Evolutionary conservation across 2,888 invertebrate genomes (phyloP), one percentile per base, ranked within the genome.

Genomic region (Drosophila paranaensis): DNA sequence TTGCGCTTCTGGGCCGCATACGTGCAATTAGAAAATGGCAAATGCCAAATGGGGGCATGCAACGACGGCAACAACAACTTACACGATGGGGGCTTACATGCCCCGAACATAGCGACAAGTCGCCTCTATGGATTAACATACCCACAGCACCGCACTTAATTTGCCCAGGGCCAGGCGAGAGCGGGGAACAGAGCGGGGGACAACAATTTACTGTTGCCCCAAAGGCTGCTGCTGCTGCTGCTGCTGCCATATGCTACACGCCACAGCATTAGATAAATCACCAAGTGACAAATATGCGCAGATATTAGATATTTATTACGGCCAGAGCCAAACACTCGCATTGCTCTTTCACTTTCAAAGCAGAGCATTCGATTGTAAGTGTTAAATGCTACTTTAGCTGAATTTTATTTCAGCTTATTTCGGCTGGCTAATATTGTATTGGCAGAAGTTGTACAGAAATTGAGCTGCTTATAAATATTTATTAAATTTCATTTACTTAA

Each of bases 21-120:
- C 75, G 70, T 74, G 71, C 81, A 83, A 81, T 83, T 82, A 82
- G 82, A 82, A 82, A 82, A 82, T 83, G 74, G 74, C 76, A 81
- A 76, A 82, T 76, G 82, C 73, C 82, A 81, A 80, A 80, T 81
- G 76, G 79, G 81, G 82, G 81, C 80, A 78, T 66, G 73, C 81
- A 73, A 63, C 73, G 63, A 60, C 63, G 16, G 60, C 62, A 60
- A 37, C 63, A 56, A 67, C 58, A 57, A 33, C 71, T 55, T 66
- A 75, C 71, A 71, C 37, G 67, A 73, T 74, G 77, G 62, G 72
- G 79, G 74, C 68, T 60, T 48, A 61, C 78, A 73, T 56, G 53
- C 60, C 39, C 46, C 58, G 48, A 37, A 57, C 51, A 69, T 6
- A 48, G 46, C 57, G 57, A 58, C 56, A 62, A 56, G 62, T 56